Evolutionary conservation across 2,888 invertebrate genomes (phyloP), one percentile per base, ranked within the genome.

Genomic region (Platypus cylindrus): DNA sequence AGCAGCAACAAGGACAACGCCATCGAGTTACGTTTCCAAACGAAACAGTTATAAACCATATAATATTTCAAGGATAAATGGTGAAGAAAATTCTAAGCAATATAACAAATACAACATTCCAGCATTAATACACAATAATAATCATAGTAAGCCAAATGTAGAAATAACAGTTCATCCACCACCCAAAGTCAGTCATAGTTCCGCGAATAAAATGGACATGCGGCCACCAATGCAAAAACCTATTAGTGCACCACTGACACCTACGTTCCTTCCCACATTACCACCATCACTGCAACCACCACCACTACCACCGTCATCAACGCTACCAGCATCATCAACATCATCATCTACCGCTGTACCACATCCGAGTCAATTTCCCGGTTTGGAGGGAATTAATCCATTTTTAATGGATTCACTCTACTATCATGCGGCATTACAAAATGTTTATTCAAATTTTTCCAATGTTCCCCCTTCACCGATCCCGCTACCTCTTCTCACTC

Each of bases 1-100:
- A 3, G 5, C 37, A 5, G 12, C 17, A 16, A 24, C 13, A 8
- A 5, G 17, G 14, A 14, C 31, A 3, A 17, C 12, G 18, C 31
- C 33, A 8, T 14, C 29, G n/a, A 32, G 28, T 14, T 33, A 24
- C 8, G 26, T 26, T 4, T 16, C 30, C 24, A 73, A 71, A 32
- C 51, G 72, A 11, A 62, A 67, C 0, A 63, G 68, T 1, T 67
- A 70, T 32, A 73, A 74, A 0, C 71, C 71, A 48, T 71, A 68
- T 1, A 72, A 70, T 49, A 38, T 48, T 54, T 62, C 62, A 3
- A 57, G 60, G 17, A 20, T 43, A 14, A 43, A 36, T 12, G 48
- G 56, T 1, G 62, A 54, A 12, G 56, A 58, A 39, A 56, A 56
- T 34, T 54, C 17, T 9, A 38, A 52, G 2, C 51, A 38, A 36